Base-by-base conservation (phyloP, 2,797 vertebrate species). In the Chloroceryle inda region DNA sequence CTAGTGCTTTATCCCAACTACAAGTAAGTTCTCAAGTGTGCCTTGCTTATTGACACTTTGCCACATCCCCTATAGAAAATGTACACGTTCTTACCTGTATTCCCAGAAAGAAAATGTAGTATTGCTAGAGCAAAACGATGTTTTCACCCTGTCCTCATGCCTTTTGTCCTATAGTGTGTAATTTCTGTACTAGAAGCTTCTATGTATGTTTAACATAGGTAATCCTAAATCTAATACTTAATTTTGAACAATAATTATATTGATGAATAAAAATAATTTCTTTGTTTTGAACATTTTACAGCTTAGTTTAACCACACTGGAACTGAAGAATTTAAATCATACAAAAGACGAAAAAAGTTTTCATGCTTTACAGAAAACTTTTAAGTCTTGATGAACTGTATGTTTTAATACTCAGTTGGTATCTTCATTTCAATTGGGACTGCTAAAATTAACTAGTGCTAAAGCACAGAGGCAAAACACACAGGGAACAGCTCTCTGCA, bases 1-100 rank as follows among this genome's bases (percentile, higher is more conserved):
- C 98, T 24, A 98, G 97, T 85, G 98, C 99, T 3, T 98, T 99
- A 56, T 98, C 99, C 11, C 99, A 99, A 21, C 99, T 99, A 14
- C 99, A 99, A 98, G 99, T 99, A 95, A 92, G 98, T 73, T n/a
- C 78, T 75, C 24, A 40, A 81, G 15, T 1, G 0, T 71, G 15
- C 8, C 40, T 81, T 79, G 5, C 14, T 67, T 75, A 23, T 31
- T 89, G 49, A 5, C 21, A 8, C 27, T 72, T 29, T 73, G 35
- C 35, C 64, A 62, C 3, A 1, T 74, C 23, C 12, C 71, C 3
- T 20, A 19, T 33, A n/a, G 58, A 76, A 73, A 82, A 85, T 9
- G 2, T 18, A 2, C n/a, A 1, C 63, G 7, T 45, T 5, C 59
- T 79, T 78, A 38, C 40, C 56, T 69, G 1, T 45, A 40, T 59